Base-by-base conservation (phyloP, 2,113 vertebrate species). In the Felis catus region DNA sequence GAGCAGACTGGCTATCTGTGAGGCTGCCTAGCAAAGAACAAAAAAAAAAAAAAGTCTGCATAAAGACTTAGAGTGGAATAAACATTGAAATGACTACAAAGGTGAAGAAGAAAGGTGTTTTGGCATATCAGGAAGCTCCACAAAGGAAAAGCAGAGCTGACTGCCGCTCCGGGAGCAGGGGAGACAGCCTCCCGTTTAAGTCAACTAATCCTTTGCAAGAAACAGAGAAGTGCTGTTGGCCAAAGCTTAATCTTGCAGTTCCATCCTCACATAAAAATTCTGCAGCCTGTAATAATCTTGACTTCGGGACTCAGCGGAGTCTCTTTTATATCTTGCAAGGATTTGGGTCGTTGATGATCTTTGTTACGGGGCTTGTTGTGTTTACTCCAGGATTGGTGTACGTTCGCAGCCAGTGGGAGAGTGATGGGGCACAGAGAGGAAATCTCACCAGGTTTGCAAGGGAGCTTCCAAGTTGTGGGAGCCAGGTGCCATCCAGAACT, bases 201-300 rank as follows among this genome's bases (percentile, higher is more conserved):
- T 95, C 94, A 97, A 85, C 96, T 98, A 97, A 98, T 98, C 98
- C 98, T 97, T 97, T 95, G 86, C 88, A 98, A 96, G 83, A 97
- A 98, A 97, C 91, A 95, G 94, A 97, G 96, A 91, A 92, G 81
- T 1, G 79, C 95, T 98, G 95, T 97, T 96, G 97, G 98, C 97
- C 96, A 97, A 94, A 98, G 98, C 98, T 96, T 96, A 98, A 97
- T 98, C 96, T 98, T 97, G 8, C 11, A 15, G 88, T 98, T 97
- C 96, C 94, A 96, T 98, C 97, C 93, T 94, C 83, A 68, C 79
- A 93, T 91, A 97, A 97, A 96, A 98, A 97, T 97, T 94, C 82
- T 36, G 97, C 80, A 94, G 97, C 36, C 86, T 90, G 58, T 94
- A 97, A 84, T 91, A 97, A 96, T 83, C 78, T 97, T 93, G 71